Base-by-base conservation (phyloP, 2,797 vertebrate species). In the Molothrus ater region DNA sequence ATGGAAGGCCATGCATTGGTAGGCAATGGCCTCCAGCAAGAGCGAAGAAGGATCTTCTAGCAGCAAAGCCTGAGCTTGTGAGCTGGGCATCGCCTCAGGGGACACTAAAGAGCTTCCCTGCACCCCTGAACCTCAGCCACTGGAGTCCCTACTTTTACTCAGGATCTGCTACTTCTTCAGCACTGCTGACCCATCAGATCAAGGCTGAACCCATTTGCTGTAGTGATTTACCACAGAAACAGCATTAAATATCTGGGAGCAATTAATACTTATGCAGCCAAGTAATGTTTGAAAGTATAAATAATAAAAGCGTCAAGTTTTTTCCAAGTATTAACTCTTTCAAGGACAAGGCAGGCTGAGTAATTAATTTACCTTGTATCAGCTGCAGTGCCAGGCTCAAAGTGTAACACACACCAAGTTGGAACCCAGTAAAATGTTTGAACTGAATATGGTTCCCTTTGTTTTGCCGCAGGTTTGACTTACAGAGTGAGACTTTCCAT, bases 321-420 rank as follows among this genome's bases (percentile, higher is more conserved):
- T 68, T 76, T 43, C 34, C 34, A 45, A 50, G 8, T n/a, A 45
- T 26, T 26, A 64, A 50, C 45, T 70, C 42, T 70, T 56, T 34
- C 24, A 80, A 64, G 26, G 15, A 4, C 16, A 79, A 21, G 24
- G 26, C 17, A 78, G 51, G 18, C 22, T 21, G 50, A 54, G 42
- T 16, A 68, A 17, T 45, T n/a, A 4, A 20, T 42, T 56, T 61
- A 32, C 17, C 29, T 75, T 48, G 2, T 15, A 28, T 17, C 50
- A 47, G 45, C 29, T 72, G 9, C 40, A 31, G 32, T 50, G 59
- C 50, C 32, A 72, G 48, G 60, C 45, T 90, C 36, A 50, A 68
- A 72, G 56, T 5, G 4, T 15, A 68, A 32, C 26, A 36, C 3
- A 8, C 0, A 0, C 0, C 0, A 8, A 53, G 13, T 15, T 45